Percentiles rank a stretch among this genome's conserved stretches.
These are phyloP conservation scores for Lipotes vexillifer DNA, from an alignment of 2,113 vertebrate genomes.

Conservation along the genomic window DNA sequence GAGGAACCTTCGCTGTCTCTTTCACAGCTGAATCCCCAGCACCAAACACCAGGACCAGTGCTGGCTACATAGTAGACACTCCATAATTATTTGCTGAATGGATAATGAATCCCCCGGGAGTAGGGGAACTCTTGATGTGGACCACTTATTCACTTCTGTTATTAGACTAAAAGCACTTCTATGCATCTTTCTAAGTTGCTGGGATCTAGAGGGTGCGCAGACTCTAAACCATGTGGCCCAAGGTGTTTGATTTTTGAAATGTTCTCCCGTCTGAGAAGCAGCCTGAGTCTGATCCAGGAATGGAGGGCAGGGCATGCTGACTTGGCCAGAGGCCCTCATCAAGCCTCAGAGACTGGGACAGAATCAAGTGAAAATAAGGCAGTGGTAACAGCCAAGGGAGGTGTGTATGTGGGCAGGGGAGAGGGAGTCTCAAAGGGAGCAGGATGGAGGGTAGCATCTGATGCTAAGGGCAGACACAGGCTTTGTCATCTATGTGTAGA, in stretches of 20 bases:
- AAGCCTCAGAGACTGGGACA: not conserved
- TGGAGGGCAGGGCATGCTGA: not conserved
- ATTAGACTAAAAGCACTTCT: not conserved
- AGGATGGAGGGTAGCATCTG: not conserved
- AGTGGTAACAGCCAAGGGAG: not conserved
- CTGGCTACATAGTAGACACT: not conserved
- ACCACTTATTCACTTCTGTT: not conserved
- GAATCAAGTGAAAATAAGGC: not conserved
- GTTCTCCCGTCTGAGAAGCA: not conserved
- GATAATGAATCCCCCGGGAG: not conserved
- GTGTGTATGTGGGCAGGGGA: rapidly evolving
- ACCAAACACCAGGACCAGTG: not conserved
- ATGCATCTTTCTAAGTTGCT: not conserved
- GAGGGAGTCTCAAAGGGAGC: not conserved
- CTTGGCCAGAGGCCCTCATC: not conserved
- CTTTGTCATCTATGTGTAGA: not conserved
- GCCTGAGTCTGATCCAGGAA: not conserved
- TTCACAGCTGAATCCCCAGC: not conserved
- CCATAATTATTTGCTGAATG: not conserved
- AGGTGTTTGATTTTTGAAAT: not conserved
- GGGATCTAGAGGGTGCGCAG: not conserved
- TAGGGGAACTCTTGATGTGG: not conserved
- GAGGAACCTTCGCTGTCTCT: not conserved
- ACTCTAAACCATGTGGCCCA: not conserved
- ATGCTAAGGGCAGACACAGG: not conserved